phyloP scores from a whole-genome alignment of 2,797 vertebrate species.

The Xiphorhynchus erythropygius region DNA sequence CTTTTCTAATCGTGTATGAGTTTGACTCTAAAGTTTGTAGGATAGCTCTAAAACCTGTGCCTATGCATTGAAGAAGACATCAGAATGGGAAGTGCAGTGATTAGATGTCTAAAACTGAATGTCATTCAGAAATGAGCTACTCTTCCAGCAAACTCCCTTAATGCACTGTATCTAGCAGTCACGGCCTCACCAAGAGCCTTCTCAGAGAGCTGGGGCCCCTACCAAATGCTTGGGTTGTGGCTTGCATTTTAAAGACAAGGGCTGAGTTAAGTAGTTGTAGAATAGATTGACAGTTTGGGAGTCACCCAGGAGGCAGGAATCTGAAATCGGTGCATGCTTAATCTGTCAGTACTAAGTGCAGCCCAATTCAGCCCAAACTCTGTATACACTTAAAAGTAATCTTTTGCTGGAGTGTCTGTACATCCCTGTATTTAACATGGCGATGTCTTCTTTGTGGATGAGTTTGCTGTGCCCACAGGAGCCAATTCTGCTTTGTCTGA shows the following conservation, averaged over 20 bases:
- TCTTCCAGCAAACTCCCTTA: background rate
- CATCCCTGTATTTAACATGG: background rate
- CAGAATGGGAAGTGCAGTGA: background rate
- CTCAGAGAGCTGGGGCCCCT: background rate
- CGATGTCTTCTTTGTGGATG: background rate
- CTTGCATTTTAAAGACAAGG: background rate
- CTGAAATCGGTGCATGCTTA: background rate
- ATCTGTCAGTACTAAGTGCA: background rate
- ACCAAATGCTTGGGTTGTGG: background rate
- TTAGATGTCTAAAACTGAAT: background rate
- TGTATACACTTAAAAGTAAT: background rate
- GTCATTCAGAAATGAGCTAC: background rate
- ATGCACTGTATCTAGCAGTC: background rate
- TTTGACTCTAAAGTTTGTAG: background rate
- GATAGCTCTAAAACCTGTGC: background rate
- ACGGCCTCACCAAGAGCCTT: background rate
- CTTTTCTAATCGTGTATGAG: fast-evolving
- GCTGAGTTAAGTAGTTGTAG: background rate
- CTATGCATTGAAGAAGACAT: background rate
- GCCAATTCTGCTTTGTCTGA: background rate
- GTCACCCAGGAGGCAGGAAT: background rate
- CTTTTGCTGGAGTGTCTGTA: background rate
- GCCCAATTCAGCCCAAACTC: background rate
- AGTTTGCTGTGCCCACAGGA: background rate
- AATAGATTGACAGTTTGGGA: background rate